Conservation (phyloP, 2,888 invertebrate genomes). For the Coenonympha glycerion region DNA sequence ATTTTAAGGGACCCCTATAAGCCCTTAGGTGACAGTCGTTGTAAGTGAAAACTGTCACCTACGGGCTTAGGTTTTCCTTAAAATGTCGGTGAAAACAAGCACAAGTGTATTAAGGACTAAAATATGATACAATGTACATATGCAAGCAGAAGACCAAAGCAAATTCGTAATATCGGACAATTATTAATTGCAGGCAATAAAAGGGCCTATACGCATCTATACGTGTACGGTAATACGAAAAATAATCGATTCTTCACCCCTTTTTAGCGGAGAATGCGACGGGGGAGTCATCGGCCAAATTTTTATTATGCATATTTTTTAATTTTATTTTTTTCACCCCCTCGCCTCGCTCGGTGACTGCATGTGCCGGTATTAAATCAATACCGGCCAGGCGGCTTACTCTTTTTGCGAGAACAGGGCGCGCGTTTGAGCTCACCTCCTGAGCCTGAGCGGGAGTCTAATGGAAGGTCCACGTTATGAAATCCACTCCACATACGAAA, state of each 20-base stretch:
- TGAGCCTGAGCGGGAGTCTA: conserved; percentile 38
- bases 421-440: conserved; percentile 41
- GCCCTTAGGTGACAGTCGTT: too few relatives aligned
- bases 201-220: conserved; percentile 20
- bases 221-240: conserved; percentile 48
- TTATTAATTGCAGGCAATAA: conserved; percentile 29
- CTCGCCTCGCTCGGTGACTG: conserved; percentile 41
- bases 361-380: conserved; percentile 57
- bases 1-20: too few relatives aligned
- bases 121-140: too few relatives aligned
- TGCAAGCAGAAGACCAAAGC: neutral
- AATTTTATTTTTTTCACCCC: conserved; percentile 66
- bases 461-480: conserved; percentile 41
- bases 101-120: too few relatives aligned
- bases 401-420: conserved; percentile 45
- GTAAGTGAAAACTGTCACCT: too few relatives aligned
- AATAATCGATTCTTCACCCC: conserved; percentile 59
- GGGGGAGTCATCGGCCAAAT: conserved; percentile 66
- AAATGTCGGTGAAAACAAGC: too few relatives aligned
- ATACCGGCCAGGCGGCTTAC: conserved; percentile 46
- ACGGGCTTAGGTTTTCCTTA: too few relatives aligned
- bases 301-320: conserved; percentile 63
- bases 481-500: conserved; percentile 30
- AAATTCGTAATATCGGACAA: conserved; percentile 17
- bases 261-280: conserved; percentile 45